Evolutionary conservation across 1,140 invertebrate genomes (phyloP), one percentile per base, ranked within the genome.

Genomic region (Platorchestia sp.): DNA sequence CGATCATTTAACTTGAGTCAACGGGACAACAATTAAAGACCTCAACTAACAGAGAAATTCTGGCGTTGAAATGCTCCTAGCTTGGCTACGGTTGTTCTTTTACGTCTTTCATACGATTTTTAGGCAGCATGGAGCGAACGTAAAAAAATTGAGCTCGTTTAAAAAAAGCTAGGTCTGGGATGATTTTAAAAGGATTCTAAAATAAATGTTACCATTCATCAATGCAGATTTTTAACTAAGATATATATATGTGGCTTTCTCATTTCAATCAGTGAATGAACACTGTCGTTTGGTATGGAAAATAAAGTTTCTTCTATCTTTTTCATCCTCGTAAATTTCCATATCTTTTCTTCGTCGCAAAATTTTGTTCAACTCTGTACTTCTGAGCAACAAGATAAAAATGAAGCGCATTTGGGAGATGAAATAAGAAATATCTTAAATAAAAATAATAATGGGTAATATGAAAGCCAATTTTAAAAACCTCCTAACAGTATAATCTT

Each of bases 1-100:
- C 59, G 59, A 75, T 75, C 59, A 75, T 75, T 75, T 75, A 75
- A 75, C 59, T 75, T 75, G 59, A 75, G 59, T 75, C 59, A 75
- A 75, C 59, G 59, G 59, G 59, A 75, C 59, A 75, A 75, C 59
- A 75, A 36, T 75, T 75, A 75, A 75, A 75, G 59, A 36, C 59
- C 59, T 36, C 10, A 75, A 27, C 59, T 75, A 75, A 22, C 59
- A 10, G 59, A 10, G 3, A 27, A 75, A 36, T 27, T 75, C 59
- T 10, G 1, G 47, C 59, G 1, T 75, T 75, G 59, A 10, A 75
- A 75, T 3, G 59, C 59, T 36, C 59, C 7, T 22, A 22, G 59
- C 59, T 22, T 51, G 47, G 6, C 6, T 51, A 19, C 47, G 27
- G 14, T 10, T 27, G 10, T 75, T 36, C 1, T 3, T 10, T 19